phyloP scores from a whole-genome alignment of 1,140 invertebrate species.

The Drosophila rufa region DNA sequence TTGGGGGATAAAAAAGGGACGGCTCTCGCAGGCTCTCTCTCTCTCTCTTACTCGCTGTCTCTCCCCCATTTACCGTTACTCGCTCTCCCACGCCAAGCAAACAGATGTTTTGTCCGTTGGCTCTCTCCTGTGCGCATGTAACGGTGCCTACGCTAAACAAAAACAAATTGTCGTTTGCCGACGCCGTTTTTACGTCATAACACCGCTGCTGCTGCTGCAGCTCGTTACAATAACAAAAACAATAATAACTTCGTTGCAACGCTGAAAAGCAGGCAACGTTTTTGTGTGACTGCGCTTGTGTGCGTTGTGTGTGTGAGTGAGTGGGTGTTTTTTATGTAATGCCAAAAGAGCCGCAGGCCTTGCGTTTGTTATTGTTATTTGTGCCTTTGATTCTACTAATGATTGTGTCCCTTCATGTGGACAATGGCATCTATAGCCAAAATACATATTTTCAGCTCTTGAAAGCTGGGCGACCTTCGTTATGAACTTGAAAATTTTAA shows the following conservation, averaged over 20 bases:
- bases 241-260: slow-evolving; percentile 48
- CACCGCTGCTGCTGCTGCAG: slow-evolving; percentile 11
- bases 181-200: slow-evolving; percentile 67
- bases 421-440: slow-evolving; percentile 40
- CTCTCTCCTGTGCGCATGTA: slow-evolving; percentile 63
- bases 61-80: slow-evolving; percentile 25
- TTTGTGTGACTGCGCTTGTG: slow-evolving; percentile 7
- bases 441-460: slow-evolving; percentile 8
- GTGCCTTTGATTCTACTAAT: slow-evolving; percentile 26
- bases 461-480: slow-evolving; percentile 14
- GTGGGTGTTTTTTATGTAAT: slow-evolving; percentile 46
- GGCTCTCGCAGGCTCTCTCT: slow-evolving; percentile 10
- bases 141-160: slow-evolving; percentile 71
- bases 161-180: slow-evolving; percentile 68
- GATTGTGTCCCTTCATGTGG: slow-evolving; percentile 53
- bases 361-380: slow-evolving; percentile 40
- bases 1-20: slow-evolving; percentile 29
- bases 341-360: slow-evolving; percentile 30
- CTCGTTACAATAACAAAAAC: slow-evolving; percentile 49
- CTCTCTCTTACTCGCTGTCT: background rate
- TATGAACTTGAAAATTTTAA: background rate
- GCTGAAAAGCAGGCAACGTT: slow-evolving; percentile 63
- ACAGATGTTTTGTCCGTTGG: slow-evolving; percentile 68
- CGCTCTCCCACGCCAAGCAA: slow-evolving; percentile 61
- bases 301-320: background rate